These are phyloP conservation scores for Mesitornis unicolor DNA, from an alignment of 2,113 vertebrate genomes.

Conservation along the genomic window DNA sequence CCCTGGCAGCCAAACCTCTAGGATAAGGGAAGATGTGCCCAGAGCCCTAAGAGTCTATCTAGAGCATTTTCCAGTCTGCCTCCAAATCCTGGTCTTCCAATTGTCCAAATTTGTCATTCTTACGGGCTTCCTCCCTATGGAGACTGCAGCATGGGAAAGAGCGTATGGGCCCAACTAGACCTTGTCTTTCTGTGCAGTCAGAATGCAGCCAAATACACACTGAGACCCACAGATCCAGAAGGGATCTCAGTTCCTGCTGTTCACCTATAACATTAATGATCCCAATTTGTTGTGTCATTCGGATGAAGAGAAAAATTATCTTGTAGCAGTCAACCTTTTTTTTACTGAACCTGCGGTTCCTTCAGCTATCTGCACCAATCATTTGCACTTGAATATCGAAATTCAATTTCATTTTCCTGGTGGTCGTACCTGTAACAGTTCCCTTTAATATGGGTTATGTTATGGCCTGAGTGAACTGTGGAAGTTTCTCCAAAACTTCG, in stretches of 20 bases:
- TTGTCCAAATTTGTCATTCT: neutral
- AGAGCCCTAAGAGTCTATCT: neutral
- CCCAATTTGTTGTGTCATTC: neutral
- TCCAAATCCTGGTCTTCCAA: neutral
- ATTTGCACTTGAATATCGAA: neutral
- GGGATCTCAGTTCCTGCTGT: neutral
- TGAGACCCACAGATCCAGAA: neutral
- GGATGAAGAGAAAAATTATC: neutral
- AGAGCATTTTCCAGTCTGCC: neutral
- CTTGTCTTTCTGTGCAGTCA: neutral
- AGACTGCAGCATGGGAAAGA: neutral
- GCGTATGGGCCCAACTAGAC: neutral
- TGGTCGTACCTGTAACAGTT: neutral
- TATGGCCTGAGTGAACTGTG: neutral
- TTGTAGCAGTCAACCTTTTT: neutral
- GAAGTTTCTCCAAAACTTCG: neutral
- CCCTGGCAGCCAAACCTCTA: neutral
- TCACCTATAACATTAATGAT: neutral
- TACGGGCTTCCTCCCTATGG: neutral
- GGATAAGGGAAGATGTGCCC: neutral
- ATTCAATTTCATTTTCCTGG: neutral
- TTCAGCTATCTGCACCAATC: neutral
- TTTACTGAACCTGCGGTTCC: neutral
- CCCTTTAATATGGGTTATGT: neutral
- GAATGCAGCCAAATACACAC: neutral